Percentiles rank a stretch among this genome's conserved stretches.
Conservation (phyloP, 2,113 vertebrate species). For the Tachycineta bicolor region DNA sequence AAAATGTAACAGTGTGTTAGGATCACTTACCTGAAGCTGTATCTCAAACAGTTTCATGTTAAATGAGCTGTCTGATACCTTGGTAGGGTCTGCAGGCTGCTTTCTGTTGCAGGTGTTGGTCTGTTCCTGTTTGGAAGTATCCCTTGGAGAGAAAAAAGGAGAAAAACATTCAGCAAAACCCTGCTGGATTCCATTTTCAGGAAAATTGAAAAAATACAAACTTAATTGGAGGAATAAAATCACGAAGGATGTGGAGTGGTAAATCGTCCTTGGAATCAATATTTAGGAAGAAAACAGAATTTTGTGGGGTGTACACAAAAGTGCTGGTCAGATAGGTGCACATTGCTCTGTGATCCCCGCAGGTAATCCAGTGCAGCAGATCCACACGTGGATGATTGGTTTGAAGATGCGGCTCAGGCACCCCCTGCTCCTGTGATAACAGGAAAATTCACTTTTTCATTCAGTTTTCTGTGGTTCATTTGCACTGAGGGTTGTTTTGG, state of each 20-base stretch:
- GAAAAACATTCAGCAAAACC: not conserved
- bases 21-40: not conserved
- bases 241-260: not conserved
- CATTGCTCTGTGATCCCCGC: not conserved
- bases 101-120: not conserved
- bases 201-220: not conserved
- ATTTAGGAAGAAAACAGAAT: not conserved
- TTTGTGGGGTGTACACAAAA: not conserved
- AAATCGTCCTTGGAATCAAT: not conserved
- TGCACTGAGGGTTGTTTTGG: not conserved
- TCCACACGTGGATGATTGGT: accelerated
- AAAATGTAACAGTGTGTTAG: not conserved
- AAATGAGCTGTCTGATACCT: not conserved
- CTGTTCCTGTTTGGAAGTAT: not conserved
- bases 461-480: not conserved
- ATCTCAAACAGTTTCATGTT: not conserved
- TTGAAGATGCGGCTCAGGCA: not conserved
- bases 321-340: not conserved
- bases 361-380: not conserved
- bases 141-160: not conserved
- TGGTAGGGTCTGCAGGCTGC: not conserved
- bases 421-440: accelerated
- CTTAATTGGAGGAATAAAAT: not conserved
- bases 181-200: not conserved
- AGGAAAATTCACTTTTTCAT: not conserved